A percentile compares a stretch with the other conserved stretches of the same genome.
These are phyloP conservation scores for Drosophila tropicalis DNA, from an alignment of 1,140 invertebrate species.

Conservation along the genomic window DNA sequence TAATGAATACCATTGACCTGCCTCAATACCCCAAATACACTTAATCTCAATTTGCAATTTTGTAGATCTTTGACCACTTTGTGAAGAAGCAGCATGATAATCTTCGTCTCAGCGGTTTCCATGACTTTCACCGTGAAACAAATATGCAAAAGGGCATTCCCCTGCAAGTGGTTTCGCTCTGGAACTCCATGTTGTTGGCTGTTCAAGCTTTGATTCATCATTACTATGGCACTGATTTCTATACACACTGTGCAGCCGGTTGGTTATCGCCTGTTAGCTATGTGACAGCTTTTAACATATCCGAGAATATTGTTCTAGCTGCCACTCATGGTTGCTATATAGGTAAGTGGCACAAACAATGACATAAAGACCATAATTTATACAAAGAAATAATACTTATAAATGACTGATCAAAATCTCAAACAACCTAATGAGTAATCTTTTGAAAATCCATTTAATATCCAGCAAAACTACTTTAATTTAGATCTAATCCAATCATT, in stretches of 20 bases:
- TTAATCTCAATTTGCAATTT: neutral
- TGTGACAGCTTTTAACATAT: slow-evolving; percentile 84
- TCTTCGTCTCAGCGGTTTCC: slow-evolving; percentile 86
- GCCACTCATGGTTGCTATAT: slow-evolving; percentile 86
- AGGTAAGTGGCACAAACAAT: slow-evolving; percentile 83
- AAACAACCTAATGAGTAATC: neutral
- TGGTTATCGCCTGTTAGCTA: slow-evolving; percentile 86
- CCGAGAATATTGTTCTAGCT: slow-evolving; percentile 85
- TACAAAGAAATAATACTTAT: too few relatives aligned
- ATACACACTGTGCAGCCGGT: slow-evolving; percentile 85
- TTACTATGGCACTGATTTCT: slow-evolving; percentile 86
- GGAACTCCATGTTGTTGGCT: slow-evolving; percentile 86
- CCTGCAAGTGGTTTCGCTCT: slow-evolving; percentile 86
- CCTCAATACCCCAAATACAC: slow-evolving; percentile 19
- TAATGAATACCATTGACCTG: slow-evolving; percentile 45
- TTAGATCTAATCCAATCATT: neutral
- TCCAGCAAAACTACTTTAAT: neutral
- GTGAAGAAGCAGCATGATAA: slow-evolving; percentile 85
- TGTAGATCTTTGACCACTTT: slow-evolving; percentile 85
- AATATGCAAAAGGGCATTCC: slow-evolving; percentile 86
- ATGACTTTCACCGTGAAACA: slow-evolving; percentile 88
- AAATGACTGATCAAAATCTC: too few relatives aligned
- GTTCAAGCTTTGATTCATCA: slow-evolving; percentile 87
- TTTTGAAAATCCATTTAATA: too few relatives aligned
- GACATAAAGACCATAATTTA: too few relatives aligned